A percentile compares a stretch with the other conserved stretches of the same genome.
phyloP scores from a whole-genome alignment of 2,797 vertebrate genomes.

The Enteromius treurensis region DNA sequence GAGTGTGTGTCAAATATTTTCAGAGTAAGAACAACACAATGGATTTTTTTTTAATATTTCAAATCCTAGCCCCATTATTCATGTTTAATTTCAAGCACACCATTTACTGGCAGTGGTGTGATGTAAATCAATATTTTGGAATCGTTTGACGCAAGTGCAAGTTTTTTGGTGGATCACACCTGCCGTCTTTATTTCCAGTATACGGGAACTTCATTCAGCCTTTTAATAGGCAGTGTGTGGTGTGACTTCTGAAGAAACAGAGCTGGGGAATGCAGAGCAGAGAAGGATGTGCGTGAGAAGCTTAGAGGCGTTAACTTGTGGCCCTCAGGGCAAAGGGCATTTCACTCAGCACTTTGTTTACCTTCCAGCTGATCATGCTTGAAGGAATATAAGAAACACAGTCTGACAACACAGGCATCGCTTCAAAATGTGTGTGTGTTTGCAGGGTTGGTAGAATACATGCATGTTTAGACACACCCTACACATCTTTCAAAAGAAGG shows the following conservation, averaged over 20 bases:
- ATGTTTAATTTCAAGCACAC: neutral
- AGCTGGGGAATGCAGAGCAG: neutral
- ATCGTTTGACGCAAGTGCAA: neutral
- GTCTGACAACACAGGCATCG: neutral
- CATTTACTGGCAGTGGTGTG: neutral
- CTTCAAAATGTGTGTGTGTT: neutral
- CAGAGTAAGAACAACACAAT: neutral
- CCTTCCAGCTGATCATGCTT: neutral
- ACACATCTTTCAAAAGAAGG: neutral
- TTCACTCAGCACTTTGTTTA: conserved; percentile 18
- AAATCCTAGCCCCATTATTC: neutral
- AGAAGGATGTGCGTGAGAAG: conserved; percentile 41
- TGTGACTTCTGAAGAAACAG: neutral
- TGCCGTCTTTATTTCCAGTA: neutral
- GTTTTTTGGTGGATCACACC: neutral
- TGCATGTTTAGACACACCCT: neutral
- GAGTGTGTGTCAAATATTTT: neutral
- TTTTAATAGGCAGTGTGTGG: neutral
- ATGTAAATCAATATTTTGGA: neutral
- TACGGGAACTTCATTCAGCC: neutral
- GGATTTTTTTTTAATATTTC: neutral
- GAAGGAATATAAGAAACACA: neutral
- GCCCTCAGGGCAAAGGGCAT: conserved; percentile 14
- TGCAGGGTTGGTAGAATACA: neutral
- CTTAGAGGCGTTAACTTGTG: neutral